Conservation (phyloP, 2,888 invertebrate species). For the Steromphala cineraria region DNA sequence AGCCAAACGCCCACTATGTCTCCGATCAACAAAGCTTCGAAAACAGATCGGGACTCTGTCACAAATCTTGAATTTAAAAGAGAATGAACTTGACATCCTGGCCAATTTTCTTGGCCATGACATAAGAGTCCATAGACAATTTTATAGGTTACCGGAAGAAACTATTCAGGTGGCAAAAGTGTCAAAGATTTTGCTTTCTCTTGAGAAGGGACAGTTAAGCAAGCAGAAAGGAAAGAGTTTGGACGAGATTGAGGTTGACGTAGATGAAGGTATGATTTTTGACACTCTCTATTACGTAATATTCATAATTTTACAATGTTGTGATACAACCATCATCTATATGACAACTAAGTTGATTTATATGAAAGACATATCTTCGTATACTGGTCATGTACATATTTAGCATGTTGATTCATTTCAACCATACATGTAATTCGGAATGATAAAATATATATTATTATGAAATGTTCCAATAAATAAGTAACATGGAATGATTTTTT, state of each 20-base stretch:
- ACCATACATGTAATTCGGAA: no score
- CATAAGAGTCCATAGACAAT: constrained; percentile 33
- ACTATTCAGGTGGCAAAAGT: constrained; percentile 28
- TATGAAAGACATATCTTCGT: no score
- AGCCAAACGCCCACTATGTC: constrained; percentile 12
- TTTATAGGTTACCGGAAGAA: constrained; percentile 29
- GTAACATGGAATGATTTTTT: no score
- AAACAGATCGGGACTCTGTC: constrained; percentile 36
- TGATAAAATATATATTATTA: no score
- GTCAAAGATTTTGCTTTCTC: constrained; percentile 27
- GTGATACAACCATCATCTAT: no score
- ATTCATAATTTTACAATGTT: no score
- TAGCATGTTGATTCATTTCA: no score
- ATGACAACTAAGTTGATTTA: no score
- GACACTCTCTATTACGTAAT: no score
- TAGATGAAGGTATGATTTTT: background rate
- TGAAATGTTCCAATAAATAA: no score
- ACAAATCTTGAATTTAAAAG: constrained; percentile 33
- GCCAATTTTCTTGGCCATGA: constrained; percentile 34
- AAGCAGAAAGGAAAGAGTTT: background rate
- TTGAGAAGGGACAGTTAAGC: constrained; percentile 21
- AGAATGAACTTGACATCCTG: constrained; percentile 33
- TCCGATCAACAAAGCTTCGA: constrained; percentile 30
- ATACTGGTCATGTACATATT: no score
- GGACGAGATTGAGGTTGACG: background rate